phyloP scores from a whole-genome alignment of 2,797 vertebrate species.

The Thalassophryne amazonica region DNA sequence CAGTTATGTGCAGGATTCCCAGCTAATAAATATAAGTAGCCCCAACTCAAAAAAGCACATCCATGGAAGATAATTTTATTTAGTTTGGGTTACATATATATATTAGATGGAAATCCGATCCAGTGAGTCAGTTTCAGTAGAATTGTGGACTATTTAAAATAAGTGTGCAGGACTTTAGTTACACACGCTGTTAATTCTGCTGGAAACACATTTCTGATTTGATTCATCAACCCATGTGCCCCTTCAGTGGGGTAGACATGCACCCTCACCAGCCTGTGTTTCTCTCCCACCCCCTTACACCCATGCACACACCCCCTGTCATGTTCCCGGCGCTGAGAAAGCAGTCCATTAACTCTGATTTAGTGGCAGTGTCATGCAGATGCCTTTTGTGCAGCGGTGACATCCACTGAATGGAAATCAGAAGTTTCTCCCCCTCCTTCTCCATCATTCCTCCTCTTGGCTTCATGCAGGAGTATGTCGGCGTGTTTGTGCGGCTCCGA shows the following conservation, averaged over 20 bases:
- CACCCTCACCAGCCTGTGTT: slow-evolving; percentile 44
- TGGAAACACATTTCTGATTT: slow-evolving; percentile 39
- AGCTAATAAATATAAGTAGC: no score
- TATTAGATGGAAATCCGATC: no score
- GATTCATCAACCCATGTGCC: slow-evolving; percentile 62
- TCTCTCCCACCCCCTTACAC: slow-evolving; percentile 37
- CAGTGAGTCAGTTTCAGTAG: no score
- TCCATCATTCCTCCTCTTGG: slow-evolving; percentile 46
- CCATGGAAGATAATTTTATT: no score
- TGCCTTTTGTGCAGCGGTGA: slow-evolving; percentile 76
- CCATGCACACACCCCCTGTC: slow-evolving; percentile 73
- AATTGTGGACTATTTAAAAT: slow-evolving; percentile 25
- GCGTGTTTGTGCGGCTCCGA: slow-evolving; percentile 27
- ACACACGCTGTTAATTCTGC: slow-evolving; percentile 27
- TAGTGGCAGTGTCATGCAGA: slow-evolving; percentile 76
- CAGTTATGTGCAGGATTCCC: no score
- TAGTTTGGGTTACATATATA: no score
- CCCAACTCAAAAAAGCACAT: no score
- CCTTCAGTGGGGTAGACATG: slow-evolving; percentile 56
- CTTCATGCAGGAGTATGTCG: slow-evolving; percentile 32
- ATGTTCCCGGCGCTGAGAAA: slow-evolving; percentile 74
- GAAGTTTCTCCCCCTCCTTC: slow-evolving; percentile 58
- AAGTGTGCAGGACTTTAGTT: slow-evolving; percentile 12
- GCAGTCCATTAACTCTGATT: slow-evolving; percentile 82
- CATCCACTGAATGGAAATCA: slow-evolving; percentile 77